phyloP scores from a whole-genome alignment of 2,797 vertebrate species.

The Manis crassicaudata region DNA sequence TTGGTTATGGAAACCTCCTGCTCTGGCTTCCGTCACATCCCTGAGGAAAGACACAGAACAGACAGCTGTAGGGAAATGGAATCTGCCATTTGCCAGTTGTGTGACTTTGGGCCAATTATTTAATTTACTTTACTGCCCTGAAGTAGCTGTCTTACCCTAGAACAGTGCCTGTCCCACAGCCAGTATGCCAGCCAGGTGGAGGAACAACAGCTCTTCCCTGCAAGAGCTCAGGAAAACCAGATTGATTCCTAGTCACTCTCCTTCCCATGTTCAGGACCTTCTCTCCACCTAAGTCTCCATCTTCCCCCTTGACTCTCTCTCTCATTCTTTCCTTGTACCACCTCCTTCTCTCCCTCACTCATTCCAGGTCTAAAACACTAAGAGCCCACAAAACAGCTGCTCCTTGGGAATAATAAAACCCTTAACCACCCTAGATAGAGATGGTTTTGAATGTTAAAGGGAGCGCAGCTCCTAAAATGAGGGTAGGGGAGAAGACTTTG shows the following conservation, averaged over 20 bases:
- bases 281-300: not conserved
- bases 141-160: not conserved
- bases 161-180: not conserved
- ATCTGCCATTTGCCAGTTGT: not conserved
- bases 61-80: conserved; percentile 14
- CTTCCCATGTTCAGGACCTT: not conserved
- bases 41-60: conserved; percentile 49
- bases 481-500: not conserved
- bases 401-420: not conserved
- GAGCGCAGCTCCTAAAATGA: not conserved
- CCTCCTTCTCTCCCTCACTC: not conserved
- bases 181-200: not conserved
- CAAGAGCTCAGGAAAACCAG: not conserved
- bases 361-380: conserved; percentile 1
- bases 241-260: not conserved
- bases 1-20: conserved; percentile 67
- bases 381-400: not conserved
- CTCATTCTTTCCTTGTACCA: not conserved
- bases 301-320: too few species aligned
- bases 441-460: not conserved
- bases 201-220: not conserved
- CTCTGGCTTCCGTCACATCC: conserved; percentile 54
- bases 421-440: not conserved
- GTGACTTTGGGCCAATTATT: not conserved
- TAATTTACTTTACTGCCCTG: not conserved